Percentiles rank a stretch among this genome's conserved stretches.
phyloP scores from a whole-genome alignment of 2,113 vertebrate species.

The Collichthys lucidus region DNA sequence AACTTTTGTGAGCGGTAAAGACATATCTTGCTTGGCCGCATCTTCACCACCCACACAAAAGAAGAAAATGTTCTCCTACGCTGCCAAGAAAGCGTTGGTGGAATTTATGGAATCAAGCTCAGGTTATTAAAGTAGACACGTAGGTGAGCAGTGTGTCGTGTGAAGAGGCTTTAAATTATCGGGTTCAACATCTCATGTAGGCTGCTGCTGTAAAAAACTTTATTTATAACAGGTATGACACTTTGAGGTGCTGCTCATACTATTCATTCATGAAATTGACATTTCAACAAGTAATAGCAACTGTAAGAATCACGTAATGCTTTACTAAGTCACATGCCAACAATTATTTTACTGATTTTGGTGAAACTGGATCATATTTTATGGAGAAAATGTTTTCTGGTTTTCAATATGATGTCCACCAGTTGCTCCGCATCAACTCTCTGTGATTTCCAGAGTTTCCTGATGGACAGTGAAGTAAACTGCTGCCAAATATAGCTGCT shows the following conservation, averaged over 20 bases:
- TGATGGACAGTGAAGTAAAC: too few species aligned
- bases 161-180: constrained; percentile 41
- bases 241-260: background rate
- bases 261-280: background rate
- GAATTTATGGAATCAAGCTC: constrained; percentile 48
- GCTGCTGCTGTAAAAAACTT: background rate
- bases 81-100: constrained; percentile 57
- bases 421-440: too few species aligned
- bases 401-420: too few species aligned
- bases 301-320: too few species aligned
- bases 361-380: too few species aligned
- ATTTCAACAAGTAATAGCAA: too few species aligned
- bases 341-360: too few species aligned
- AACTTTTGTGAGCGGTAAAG: constrained; percentile 6
- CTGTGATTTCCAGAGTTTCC: too few species aligned
- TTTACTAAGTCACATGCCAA: too few species aligned
- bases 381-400: too few species aligned
- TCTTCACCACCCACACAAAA: constrained; percentile 50
- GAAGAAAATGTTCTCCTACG: constrained; percentile 51
- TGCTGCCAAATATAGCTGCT: too few species aligned
- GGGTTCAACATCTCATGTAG: constrained; percentile 27
- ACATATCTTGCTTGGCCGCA: constrained; percentile 28
- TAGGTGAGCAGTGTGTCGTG: constrained; percentile 49
- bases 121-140: constrained; percentile 50
- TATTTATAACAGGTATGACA: background rate